Base-by-base conservation (phyloP, 2,888 invertebrate genomes). In the Asteroscopus sphinx region DNA sequence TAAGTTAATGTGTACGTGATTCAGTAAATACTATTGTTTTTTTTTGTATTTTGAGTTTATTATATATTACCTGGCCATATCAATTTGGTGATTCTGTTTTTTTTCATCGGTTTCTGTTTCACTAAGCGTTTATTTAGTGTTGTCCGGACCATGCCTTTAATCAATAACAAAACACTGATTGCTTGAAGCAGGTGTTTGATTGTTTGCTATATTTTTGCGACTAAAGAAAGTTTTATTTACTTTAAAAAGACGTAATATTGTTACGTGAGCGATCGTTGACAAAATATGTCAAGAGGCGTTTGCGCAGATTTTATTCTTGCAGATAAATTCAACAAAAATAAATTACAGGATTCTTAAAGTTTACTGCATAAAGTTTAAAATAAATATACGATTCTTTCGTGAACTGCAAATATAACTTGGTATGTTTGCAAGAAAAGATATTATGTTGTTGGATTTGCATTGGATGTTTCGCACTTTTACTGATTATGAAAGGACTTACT, bases 151-250 rank as follows among this genome's bases (percentile, higher is more conserved):
- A n/a, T n/a, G n/a, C n/a, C n/a, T n/a, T n/a, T 15, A 17, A 44
- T 52, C 11, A 30, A 39, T 35, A 58, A 30, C 7, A 16, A 12
- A 25, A 35, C 8, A 40, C 9, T 48, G 21, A 32, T 45, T 32
- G n/a, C 17, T 21, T 0, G 11, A 39, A 40, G 42, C 46, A 52
- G 11, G 28, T 58, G 40, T 53, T 55, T 42, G 7, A 17, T 40
- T 49, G 13, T 54, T 66, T 37, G 42, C 32, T 15, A 54, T 39
- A 51, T 6, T 16, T 42, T 65, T 47, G 62, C 42, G 47, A 56
- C 21, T 46, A 47, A 72, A 62, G 69, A 77, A 77, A 77, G 73
- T 73, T 57, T 69, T 61, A 62, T 61, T 72, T 71, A 45, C 56
- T 21, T 37, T 41, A 47, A 61, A 45, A 21, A 61, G 32, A 59